A percentile compares a stretch with the other conserved stretches of the same genome.
Conservation (phyloP, 2,113 vertebrate genomes). For the Aspidoscelis tigris region DNA sequence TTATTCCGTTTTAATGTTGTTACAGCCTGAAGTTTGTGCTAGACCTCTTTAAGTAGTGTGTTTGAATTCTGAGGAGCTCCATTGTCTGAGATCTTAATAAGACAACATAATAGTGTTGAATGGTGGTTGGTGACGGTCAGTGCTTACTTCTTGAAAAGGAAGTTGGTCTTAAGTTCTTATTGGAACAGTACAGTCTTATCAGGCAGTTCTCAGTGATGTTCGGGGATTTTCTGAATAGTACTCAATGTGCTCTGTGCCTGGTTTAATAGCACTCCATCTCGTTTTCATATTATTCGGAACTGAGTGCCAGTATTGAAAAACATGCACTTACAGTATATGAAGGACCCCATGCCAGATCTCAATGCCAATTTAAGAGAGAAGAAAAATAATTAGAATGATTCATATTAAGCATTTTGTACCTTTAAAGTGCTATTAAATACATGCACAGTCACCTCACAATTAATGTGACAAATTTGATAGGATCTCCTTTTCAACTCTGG, state of each 20-base stretch:
- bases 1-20: slow-evolving; percentile 20
- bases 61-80: not conserved
- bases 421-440: not conserved
- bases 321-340: slow-evolving; percentile 7
- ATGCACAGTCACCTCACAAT: not conserved
- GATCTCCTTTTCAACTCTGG: not conserved
- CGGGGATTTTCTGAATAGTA: not conserved
- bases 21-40: not conserved
- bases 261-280: not conserved
- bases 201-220: too few species aligned
- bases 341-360: not conserved
- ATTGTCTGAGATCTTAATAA: not conserved
- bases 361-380: slow-evolving; percentile 8
- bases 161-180: not conserved
- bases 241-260: not conserved
- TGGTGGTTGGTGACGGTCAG: not conserved
- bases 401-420: not conserved
- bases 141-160: not conserved
- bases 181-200: not conserved
- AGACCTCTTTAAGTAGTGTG: not conserved
- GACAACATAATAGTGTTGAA: not conserved
- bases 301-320: not conserved
- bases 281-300: not conserved
- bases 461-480: not conserved
- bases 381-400: slow-evolving; percentile 22